Evolutionary conservation across 2,797 vertebrate genomes (phyloP).

Genomic region (Hephaestus fuliginosus): DNA sequence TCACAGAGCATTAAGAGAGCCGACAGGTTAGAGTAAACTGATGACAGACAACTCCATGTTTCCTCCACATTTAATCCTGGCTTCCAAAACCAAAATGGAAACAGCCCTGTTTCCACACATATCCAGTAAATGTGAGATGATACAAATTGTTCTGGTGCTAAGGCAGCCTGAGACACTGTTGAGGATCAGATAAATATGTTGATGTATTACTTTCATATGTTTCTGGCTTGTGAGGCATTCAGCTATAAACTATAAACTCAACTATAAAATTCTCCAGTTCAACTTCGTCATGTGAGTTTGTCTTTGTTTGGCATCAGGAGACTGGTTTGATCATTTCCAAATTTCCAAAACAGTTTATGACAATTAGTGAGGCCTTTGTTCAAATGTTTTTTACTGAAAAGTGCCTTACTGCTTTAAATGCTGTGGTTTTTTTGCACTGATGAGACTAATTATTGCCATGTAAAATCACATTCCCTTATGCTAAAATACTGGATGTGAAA

Average conservation of each 20-base stretch:
- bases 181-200: slow-evolving; percentile 29
- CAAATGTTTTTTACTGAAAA: background rate
- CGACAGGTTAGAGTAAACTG: slow-evolving; percentile 19
- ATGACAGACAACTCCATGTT: slow-evolving; percentile 24
- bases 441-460: too few relatives aligned
- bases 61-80: slow-evolving; percentile 15
- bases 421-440: too few relatives aligned
- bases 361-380: slow-evolving; percentile 1
- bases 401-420: background rate
- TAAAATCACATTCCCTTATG: too few relatives aligned
- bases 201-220: slow-evolving; percentile 47
- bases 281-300: slow-evolving; percentile 23
- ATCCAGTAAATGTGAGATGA: slow-evolving; percentile 28
- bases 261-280: slow-evolving; percentile 13
- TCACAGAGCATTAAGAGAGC: background rate
- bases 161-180: slow-evolving; percentile 6
- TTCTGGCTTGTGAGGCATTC: slow-evolving; percentile 29
- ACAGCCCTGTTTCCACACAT: slow-evolving; percentile 20
- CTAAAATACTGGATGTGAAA: too few relatives aligned
- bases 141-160: slow-evolving; percentile 38
- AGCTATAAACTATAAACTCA: background rate
- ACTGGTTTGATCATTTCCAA: slow-evolving; percentile 32
- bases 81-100: slow-evolving; percentile 38
- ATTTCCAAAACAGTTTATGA: slow-evolving; percentile 17
- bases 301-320: slow-evolving; percentile 10